Conservation (phyloP, 2,888 invertebrate genomes). For the Deilephila porcellus region DNA sequence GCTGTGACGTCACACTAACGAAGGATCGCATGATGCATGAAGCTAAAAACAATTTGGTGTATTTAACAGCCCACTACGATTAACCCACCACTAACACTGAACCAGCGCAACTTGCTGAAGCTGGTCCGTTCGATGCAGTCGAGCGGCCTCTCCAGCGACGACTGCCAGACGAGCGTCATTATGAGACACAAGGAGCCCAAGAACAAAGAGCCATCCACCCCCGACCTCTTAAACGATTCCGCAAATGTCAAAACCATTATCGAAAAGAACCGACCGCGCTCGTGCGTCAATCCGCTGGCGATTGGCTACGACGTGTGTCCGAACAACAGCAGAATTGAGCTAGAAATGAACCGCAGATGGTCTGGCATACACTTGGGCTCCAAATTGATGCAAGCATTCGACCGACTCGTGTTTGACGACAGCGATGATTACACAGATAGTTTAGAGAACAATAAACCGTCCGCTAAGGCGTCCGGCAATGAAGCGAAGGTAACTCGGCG, state of each 20-base stretch:
- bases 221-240: slow-evolving; percentile 85
- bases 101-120: slow-evolving; percentile 85
- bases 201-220: slow-evolving; percentile 82
- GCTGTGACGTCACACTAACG: slow-evolving; percentile 59
- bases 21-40: slow-evolving; percentile 78
- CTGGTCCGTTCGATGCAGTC: slow-evolving; percentile 85
- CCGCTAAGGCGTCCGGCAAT: slow-evolving; percentile 79
- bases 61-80: slow-evolving; percentile 84
- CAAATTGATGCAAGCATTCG: slow-evolving; percentile 89
- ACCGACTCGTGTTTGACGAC: slow-evolving; percentile 87
- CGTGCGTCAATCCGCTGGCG: slow-evolving; percentile 86
- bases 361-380: slow-evolving; percentile 89
- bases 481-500: slow-evolving; percentile 74
- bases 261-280: slow-evolving; percentile 87
- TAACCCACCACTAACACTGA: slow-evolving; percentile 84
- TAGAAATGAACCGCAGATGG: slow-evolving; percentile 87
- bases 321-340: slow-evolving; percentile 77
- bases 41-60: slow-evolving; percentile 76
- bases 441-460: slow-evolving; percentile 85
- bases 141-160: slow-evolving; percentile 83
- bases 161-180: slow-evolving; percentile 80
- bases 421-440: slow-evolving; percentile 91
- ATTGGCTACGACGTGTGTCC: slow-evolving; percentile 80
- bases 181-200: slow-evolving; percentile 80
- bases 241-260: slow-evolving; percentile 77